Evolutionary conservation across 2,888 invertebrate genomes (phyloP).

Genomic region (Scaptodrosophila latifasciaeformis): DNA sequence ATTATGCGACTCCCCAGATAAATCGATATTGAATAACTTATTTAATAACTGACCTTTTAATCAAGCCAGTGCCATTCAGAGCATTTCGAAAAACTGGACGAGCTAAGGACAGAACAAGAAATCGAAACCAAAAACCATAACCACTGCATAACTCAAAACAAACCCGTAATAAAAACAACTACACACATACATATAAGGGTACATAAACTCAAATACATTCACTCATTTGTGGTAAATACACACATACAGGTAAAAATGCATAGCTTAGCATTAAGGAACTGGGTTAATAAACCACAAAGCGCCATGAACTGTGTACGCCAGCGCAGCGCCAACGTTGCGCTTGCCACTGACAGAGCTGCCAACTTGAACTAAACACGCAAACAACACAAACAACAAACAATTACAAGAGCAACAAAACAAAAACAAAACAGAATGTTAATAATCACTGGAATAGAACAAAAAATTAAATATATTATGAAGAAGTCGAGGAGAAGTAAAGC

Average conservation of each 20-base stretch:
- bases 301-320: slow-evolving; percentile 35
- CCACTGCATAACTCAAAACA: slow-evolving; percentile 5
- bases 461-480: slow-evolving; percentile 14
- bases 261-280: slow-evolving; percentile 36
- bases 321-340: neutral
- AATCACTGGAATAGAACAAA: slow-evolving; percentile 41
- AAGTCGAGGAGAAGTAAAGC: neutral
- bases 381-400: slow-evolving; percentile 9
- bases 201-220: neutral
- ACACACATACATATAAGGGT: neutral
- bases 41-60: slow-evolving; percentile 7
- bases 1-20: neutral
- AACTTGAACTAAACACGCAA: slow-evolving; percentile 19
- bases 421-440: slow-evolving; percentile 16
- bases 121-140: neutral
- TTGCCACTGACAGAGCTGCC: neutral
- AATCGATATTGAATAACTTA: slow-evolving; percentile 1
- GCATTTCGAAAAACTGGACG: neutral
- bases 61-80: neutral
- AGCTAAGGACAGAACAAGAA: neutral
- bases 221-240: no score
- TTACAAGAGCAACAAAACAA: slow-evolving; percentile 7
- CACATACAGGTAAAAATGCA: slow-evolving; percentile 26
- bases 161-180: slow-evolving; percentile 5
- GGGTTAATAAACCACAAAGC: slow-evolving; percentile 57